phyloP scores from a whole-genome alignment of 35 echinoderm and acorn worm genomes.

The Lytechinus variegatus region DNA sequence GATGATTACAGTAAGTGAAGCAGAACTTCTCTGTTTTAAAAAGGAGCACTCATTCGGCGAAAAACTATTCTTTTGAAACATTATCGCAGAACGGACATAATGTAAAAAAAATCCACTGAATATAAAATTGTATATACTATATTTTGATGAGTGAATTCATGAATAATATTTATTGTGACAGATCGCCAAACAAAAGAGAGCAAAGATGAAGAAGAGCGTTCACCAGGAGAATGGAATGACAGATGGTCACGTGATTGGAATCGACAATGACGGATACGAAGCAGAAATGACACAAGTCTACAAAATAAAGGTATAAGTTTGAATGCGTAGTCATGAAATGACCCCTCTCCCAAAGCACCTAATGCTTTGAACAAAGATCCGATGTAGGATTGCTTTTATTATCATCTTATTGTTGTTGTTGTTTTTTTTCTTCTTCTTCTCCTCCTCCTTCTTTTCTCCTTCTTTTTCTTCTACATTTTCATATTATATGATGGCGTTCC shows the following conservation, averaged over 20 bases:
- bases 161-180: not conserved
- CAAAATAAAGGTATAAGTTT: not conserved
- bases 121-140: too few species aligned
- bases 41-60: too few species aligned
- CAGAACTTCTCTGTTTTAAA: too few species aligned
- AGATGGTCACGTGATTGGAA: not conserved
- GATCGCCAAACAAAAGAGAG: not conserved
- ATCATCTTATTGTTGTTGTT: not conserved
- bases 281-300: not conserved
- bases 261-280: slow-evolving; percentile 27
- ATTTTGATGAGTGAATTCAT: too few species aligned
- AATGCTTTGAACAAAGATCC: too few species aligned
- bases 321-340: too few species aligned
- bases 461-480: not conserved
- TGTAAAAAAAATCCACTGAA: too few species aligned
- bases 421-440: not conserved
- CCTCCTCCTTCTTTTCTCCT: not conserved
- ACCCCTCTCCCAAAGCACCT: too few species aligned
- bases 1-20: too few species aligned
- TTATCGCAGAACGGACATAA: too few species aligned
- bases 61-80: too few species aligned
- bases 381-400: too few species aligned
- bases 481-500: not conserved
- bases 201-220: not conserved
- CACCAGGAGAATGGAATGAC: not conserved